These are phyloP conservation scores for Clarias magur DNA, from an alignment of 2,113 vertebrate species.

Conservation along the genomic window DNA sequence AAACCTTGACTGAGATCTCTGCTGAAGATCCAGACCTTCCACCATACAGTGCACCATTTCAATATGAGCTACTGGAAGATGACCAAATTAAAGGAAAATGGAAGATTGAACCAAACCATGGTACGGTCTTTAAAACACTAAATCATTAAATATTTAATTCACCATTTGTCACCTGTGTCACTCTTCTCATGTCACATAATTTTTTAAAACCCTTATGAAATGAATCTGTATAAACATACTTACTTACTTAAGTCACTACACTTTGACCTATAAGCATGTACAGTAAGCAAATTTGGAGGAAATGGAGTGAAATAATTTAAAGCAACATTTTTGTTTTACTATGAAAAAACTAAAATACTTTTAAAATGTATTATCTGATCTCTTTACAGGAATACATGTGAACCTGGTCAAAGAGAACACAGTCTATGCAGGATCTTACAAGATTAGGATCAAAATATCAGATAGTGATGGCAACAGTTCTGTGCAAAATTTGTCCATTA, in stretches of 20 bases:
- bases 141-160: background rate
- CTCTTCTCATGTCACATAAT: background rate
- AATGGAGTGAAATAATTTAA: background rate
- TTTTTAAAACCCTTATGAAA: background rate
- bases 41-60: slow-evolving; percentile 62
- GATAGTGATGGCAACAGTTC: slow-evolving; percentile 53
- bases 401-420: slow-evolving; percentile 57
- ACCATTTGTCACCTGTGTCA: background rate
- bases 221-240: background rate
- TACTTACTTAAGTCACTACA: background rate
- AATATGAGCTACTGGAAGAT: slow-evolving; percentile 60
- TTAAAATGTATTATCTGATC: background rate
- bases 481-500: slow-evolving; percentile 61
- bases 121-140: slow-evolving; percentile 39
- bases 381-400: slow-evolving; percentile 52
- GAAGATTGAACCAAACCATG: slow-evolving; percentile 58
- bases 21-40: slow-evolving; percentile 60
- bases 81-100: slow-evolving; percentile 55
- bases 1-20: slow-evolving; percentile 56
- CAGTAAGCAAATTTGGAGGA: background rate
- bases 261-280: background rate
- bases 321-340: no score
- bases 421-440: slow-evolving; percentile 46
- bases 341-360: background rate
- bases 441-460: slow-evolving; percentile 57